These are phyloP conservation scores for Oreochromis grahami DNA, from an alignment of 2,797 vertebrate genomes.

Conservation along the genomic window DNA sequence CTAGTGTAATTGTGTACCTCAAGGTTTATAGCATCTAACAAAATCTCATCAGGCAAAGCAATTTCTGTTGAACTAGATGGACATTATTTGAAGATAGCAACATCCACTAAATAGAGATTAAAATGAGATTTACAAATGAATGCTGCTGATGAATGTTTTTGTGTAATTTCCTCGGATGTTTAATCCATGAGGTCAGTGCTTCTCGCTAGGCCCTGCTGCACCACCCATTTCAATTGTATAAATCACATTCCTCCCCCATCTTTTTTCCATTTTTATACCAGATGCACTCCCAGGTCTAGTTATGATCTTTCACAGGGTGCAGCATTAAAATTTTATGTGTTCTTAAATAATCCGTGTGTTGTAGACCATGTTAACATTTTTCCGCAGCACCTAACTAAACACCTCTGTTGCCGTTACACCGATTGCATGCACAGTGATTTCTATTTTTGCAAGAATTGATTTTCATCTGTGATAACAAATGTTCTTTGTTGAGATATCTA, in stretches of 20 bases:
- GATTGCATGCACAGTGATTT: slow-evolving; percentile 25
- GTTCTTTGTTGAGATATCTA: slow-evolving; percentile 51
- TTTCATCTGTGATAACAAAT: slow-evolving; percentile 63
- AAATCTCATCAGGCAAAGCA: slow-evolving; percentile 56
- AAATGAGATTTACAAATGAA: slow-evolving; percentile 61
- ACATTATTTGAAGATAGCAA: slow-evolving; percentile 58
- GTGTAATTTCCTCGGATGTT: slow-evolving; percentile 44
- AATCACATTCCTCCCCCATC: slow-evolving; percentile 23
- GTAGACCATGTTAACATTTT: neutral
- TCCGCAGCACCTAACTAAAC: slow-evolving; percentile 15
- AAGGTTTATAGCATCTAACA: slow-evolving; percentile 56
- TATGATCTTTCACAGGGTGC: slow-evolving; percentile 9
- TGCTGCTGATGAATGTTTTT: slow-evolving; percentile 46
- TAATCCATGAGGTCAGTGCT: slow-evolving; percentile 56
- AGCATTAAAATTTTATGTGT: neutral
- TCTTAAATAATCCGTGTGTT: neutral
- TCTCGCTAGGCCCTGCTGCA: neutral
- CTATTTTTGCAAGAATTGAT: slow-evolving; percentile 50
- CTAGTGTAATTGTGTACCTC: slow-evolving; percentile 26
- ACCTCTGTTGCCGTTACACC: slow-evolving; percentile 11
- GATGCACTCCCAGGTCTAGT: neutral
- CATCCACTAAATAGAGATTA: slow-evolving; percentile 60
- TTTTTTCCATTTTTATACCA: slow-evolving; percentile 4
- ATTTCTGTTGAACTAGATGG: slow-evolving; percentile 46
- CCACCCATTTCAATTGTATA: slow-evolving; percentile 27